These are phyloP conservation scores for Euschistus heros DNA, from an alignment of 1,140 invertebrate species.

Conservation along the genomic window DNA sequence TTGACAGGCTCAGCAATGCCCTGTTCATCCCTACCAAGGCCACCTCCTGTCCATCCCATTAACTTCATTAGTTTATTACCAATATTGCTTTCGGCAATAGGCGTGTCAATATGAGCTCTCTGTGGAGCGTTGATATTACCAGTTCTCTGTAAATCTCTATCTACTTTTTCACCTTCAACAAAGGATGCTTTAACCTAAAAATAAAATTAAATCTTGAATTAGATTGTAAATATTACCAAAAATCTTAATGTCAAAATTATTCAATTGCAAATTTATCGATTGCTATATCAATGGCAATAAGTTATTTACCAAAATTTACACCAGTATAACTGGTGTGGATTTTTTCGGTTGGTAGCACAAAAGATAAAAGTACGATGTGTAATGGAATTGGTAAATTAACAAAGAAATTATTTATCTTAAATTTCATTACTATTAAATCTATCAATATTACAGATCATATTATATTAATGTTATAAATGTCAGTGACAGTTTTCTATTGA, in stretches of 20 bases:
- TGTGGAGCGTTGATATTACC: not conserved
- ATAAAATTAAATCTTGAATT: not conserved
- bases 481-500: too few species aligned
- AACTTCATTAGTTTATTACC: conserved; percentile 60
- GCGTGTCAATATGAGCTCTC: not conserved
- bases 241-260: not conserved
- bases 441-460: too few species aligned
- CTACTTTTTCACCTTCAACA: conserved; percentile 13
- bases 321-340: too few species aligned
- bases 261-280: too few species aligned
- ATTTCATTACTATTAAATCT: too few species aligned
- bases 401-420: too few species aligned
- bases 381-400: too few species aligned
- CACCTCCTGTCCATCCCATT: conserved; percentile 74
- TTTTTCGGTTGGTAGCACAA: too few species aligned
- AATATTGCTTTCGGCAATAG: conserved; percentile 39
- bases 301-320: too few species aligned
- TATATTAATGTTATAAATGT: too few species aligned
- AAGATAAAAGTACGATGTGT: too few species aligned
- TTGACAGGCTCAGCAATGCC: conserved; percentile 54
- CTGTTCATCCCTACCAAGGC: conserved; percentile 53
- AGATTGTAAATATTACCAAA: not conserved
- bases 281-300: too few species aligned
- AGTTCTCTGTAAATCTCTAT: conserved; percentile 7
- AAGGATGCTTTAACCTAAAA: conserved; percentile 16